Percentiles rank a stretch among this genome's conserved stretches.
These are phyloP conservation scores for Hypomecis atomaria DNA, from an alignment of 2,888 invertebrate genomes.

Conservation along the genomic window DNA sequence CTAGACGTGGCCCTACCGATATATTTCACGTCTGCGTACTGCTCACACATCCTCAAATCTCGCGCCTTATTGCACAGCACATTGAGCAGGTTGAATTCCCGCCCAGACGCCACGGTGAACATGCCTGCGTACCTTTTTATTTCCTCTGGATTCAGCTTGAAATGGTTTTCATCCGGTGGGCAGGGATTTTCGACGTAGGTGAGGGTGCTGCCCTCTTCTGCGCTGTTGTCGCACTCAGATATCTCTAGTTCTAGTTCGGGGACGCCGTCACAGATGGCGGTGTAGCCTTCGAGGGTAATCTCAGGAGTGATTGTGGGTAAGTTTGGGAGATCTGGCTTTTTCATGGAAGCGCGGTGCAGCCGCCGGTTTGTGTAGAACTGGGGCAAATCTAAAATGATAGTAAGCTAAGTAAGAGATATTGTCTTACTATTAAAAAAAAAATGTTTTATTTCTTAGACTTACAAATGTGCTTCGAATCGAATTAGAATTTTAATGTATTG, in stretches of 20 bases:
- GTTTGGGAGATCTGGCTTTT: slow-evolving; percentile 54
- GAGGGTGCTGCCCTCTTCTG: slow-evolving; percentile 56
- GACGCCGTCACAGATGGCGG: slow-evolving; percentile 47
- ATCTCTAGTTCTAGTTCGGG: slow-evolving; percentile 16
- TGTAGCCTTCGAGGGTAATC: slow-evolving; percentile 49
- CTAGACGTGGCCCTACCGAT: slow-evolving; percentile 58
- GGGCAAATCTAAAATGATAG: slow-evolving; percentile 50
- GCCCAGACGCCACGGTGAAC: slow-evolving; percentile 50
- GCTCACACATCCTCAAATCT: slow-evolving; percentile 60
- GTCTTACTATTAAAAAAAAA: too few relatives aligned
- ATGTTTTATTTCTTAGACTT: too few relatives aligned
- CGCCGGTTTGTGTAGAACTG: slow-evolving; percentile 52
- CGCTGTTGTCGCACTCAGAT: slow-evolving; percentile 12
- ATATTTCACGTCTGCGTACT: slow-evolving; percentile 57
- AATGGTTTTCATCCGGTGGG: slow-evolving; percentile 31
- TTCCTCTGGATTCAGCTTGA: slow-evolving; percentile 54
- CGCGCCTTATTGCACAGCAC: slow-evolving; percentile 59
- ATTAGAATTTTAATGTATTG: too few relatives aligned
- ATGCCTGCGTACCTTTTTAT: slow-evolving; percentile 58
- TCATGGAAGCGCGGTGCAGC: slow-evolving; percentile 54
- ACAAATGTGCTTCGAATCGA: too few relatives aligned
- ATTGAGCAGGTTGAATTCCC: slow-evolving; percentile 57
- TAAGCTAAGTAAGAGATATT: not conserved
- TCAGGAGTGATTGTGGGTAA: slow-evolving; percentile 47
- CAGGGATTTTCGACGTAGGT: slow-evolving; percentile 38